Percentiles rank a stretch among this genome's conserved stretches.
Conservation (phyloP, 2,113 vertebrate genomes). For the Malaclemys terrapin region DNA sequence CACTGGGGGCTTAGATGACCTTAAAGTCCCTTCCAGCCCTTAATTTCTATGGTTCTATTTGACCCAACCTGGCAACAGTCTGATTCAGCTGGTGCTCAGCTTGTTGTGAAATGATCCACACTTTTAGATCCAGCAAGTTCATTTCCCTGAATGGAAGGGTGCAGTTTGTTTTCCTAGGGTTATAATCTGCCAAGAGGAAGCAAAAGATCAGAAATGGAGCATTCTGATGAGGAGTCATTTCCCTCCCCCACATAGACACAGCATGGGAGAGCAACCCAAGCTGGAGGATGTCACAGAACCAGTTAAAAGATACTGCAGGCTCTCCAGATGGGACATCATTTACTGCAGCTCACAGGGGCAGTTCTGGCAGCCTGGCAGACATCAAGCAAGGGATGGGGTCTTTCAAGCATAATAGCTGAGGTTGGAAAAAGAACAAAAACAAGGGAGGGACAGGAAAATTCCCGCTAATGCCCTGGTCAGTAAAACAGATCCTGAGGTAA, state of each 20-base stretch:
- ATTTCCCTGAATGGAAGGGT: neutral
- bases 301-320: neutral
- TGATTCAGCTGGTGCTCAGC: neutral
- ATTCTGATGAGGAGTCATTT: neutral
- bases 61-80: neutral
- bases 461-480: neutral
- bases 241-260: neutral
- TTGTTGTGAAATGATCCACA: neutral
- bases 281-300: accelerated
- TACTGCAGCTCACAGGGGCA: neutral
- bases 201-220: neutral
- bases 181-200: neutral
- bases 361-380: neutral
- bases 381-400: too few species aligned
- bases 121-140: neutral
- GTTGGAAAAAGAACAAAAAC: neutral
- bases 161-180: too few species aligned
- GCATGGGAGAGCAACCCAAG: neutral
- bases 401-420: neutral
- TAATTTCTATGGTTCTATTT: too few species aligned
- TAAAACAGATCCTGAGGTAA: neutral
- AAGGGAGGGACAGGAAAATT: neutral
- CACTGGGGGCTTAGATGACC: too few species aligned
- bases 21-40: too few species aligned
- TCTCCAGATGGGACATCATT: neutral